Evolutionary conservation across 2,113 vertebrate genomes (phyloP).

Genomic region (Oryzias curvinotus): DNA sequence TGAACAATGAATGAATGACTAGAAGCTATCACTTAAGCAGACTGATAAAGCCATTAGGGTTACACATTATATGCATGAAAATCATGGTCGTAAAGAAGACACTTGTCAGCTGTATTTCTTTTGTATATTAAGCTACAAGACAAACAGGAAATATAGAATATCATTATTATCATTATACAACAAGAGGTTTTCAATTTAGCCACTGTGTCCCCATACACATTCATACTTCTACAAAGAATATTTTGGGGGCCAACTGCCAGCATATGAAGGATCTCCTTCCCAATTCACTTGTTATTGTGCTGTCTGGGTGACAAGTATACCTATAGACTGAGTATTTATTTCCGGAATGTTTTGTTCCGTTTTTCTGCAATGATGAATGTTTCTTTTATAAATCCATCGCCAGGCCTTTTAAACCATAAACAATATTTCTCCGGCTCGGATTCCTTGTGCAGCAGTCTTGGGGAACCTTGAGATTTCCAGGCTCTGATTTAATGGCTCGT

Average conservation of each 20-base stretch:
- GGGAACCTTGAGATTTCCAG: constrained; percentile 99
- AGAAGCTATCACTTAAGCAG: not conserved
- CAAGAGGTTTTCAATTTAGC: constrained; percentile 17
- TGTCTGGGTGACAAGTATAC: constrained; percentile 86
- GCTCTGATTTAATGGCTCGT: constrained; percentile 97
- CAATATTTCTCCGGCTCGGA: constrained; percentile 97
- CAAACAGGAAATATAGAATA: constrained; percentile 11
- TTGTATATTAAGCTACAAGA: too few species aligned
- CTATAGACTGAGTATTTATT: constrained; percentile 88
- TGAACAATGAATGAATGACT: not conserved
- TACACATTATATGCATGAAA: not conserved
- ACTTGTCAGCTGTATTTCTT: not conserved
- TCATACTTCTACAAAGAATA: constrained; percentile 38
- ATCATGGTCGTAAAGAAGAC: not conserved
- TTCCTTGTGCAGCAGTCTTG: constrained; percentile 95
- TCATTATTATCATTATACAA: constrained; percentile 6
- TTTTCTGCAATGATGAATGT: constrained; percentile 93
- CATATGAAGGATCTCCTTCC: constrained; percentile 79
- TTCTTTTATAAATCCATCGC: constrained; percentile 87
- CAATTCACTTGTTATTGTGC: constrained; percentile 85
- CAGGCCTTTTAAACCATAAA: constrained; percentile 85
- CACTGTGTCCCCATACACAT: constrained; percentile 14
- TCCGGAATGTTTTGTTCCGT: constrained; percentile 97
- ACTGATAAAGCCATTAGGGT: not conserved
- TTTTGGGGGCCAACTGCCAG: constrained; percentile 76